These are phyloP conservation scores for Phyllostomus discolor DNA, from an alignment of 2,113 vertebrate genomes.

Conservation along the genomic window DNA sequence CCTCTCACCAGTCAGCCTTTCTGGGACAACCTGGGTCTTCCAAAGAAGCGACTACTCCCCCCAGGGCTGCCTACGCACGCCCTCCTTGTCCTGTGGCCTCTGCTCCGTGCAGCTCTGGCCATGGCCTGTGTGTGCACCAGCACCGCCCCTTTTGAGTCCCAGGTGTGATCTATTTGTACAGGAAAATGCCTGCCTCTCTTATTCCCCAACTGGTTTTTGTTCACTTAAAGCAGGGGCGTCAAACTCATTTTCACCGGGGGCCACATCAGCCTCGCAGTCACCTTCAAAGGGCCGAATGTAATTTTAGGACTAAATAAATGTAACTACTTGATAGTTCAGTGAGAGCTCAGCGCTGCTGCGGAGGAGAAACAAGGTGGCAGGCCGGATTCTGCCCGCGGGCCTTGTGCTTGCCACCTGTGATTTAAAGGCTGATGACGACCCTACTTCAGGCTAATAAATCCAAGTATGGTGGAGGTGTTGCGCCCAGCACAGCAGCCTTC, in stretches of 20 bases:
- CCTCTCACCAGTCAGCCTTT: not conserved
- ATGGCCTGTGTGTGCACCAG: not conserved
- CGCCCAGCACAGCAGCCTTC: not conserved
- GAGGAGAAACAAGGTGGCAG: too few relatives aligned
- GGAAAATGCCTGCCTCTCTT: not conserved
- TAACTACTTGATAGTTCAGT: too few relatives aligned
- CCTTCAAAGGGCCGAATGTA: too few relatives aligned
- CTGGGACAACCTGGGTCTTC: not conserved
- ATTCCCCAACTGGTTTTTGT: not conserved
- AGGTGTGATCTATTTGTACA: not conserved
- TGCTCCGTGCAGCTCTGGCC: accelerated
- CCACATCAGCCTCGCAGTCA: too few relatives aligned
- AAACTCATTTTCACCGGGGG: too few relatives aligned
- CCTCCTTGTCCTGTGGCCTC: not conserved
- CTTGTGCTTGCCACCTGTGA: too few relatives aligned
- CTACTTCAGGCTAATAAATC: not conserved
- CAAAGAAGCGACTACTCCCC: not conserved
- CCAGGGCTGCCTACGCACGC: accelerated
- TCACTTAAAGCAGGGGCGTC: not conserved
- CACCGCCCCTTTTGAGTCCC: too few relatives aligned
- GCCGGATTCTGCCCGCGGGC: too few relatives aligned
- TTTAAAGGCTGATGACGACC: not conserved
- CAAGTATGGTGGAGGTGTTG: accelerated
- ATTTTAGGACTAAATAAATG: too few relatives aligned
- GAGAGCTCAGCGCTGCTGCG: too few relatives aligned